Percentiles rank a stretch among this genome's conserved stretches.
Conservation (phyloP, 2,888 invertebrate genomes). For the Timandra comae region DNA sequence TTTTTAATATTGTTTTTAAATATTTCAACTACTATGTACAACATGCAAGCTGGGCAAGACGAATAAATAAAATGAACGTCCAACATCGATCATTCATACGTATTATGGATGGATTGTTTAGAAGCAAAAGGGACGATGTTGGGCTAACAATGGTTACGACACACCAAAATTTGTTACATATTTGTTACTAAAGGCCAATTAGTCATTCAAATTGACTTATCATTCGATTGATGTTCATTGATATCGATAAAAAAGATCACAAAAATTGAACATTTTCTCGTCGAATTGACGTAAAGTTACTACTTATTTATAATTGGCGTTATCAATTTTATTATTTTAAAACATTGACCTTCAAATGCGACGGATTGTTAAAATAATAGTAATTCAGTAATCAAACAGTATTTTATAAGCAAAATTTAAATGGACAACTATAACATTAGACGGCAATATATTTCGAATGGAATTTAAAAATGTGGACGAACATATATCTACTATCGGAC, state of each 20-base stretch:
- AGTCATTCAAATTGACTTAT: conserved; percentile 50
- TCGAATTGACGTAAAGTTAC: conserved; percentile 15
- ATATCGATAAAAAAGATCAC: too few species aligned
- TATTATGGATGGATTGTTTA: conserved; percentile 67
- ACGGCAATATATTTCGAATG: conserved; percentile 67
- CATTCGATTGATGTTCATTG: conserved; percentile 2
- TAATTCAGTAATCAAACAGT: conserved; percentile 36
- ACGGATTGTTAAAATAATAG: conserved; percentile 36
- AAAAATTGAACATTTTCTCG: too few species aligned
- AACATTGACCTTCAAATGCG: conserved; percentile 33
- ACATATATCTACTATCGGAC: conserved; percentile 67
- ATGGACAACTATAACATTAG: conserved; percentile 64
- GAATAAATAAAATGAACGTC: conserved; percentile 58
- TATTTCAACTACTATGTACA: conserved; percentile 53
- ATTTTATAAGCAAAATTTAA: conserved; percentile 42
- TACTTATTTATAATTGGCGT: conserved; percentile 18
- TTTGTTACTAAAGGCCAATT: conserved; percentile 43
- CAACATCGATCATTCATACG: conserved; percentile 42
- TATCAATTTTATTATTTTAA: conserved; percentile 18
- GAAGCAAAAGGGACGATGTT: conserved; percentile 60
- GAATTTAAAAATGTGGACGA: conserved; percentile 68
- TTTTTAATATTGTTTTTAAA: conserved; percentile 36
- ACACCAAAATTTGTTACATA: conserved; percentile 37
- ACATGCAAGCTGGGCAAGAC: conserved; percentile 71
- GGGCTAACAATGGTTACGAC: conserved; percentile 31